These are phyloP conservation scores for Nematopogon swammerdamellus DNA, from an alignment of 2,888 invertebrate species.

Conservation along the genomic window DNA sequence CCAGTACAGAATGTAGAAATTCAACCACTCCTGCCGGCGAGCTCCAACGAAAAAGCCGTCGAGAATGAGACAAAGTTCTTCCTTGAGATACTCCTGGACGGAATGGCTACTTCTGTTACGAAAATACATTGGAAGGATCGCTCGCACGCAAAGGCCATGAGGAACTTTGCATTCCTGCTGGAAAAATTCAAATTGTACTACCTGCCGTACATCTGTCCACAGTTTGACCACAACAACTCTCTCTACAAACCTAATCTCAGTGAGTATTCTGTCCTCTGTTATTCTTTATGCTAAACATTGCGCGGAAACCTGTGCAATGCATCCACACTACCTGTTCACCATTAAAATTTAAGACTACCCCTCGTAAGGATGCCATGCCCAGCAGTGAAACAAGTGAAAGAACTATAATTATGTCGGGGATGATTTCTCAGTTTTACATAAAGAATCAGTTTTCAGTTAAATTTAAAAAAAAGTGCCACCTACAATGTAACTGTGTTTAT, in stretches of 20 bases:
- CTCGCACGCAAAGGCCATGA: conserved; percentile 71
- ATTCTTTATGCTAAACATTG: neutral
- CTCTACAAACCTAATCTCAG: conserved; percentile 80
- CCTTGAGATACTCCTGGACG: conserved; percentile 83
- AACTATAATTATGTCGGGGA: no score
- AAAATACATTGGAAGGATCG: conserved; percentile 90
- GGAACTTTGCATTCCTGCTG: conserved; percentile 86
- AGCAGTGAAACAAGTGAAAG: no score
- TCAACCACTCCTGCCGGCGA: conserved; percentile 75
- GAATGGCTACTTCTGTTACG: conserved; percentile 87
- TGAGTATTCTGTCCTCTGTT: no score
- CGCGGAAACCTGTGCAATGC: no score
- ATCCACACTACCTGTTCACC: no score
- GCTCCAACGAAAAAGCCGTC: conserved; percentile 78
- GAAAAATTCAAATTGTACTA: conserved; percentile 90
- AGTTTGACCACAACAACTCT: conserved; percentile 75
- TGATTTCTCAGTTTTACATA: no score
- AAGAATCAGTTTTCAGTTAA: no score
- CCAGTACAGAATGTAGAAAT: conserved; percentile 78
- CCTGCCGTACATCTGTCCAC: conserved; percentile 85
- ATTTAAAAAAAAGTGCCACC: no score
- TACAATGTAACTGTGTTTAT: no score
- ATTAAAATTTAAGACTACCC: no score
- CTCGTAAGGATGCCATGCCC: no score
- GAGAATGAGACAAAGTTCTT: conserved; percentile 85